Percentiles rank a stretch among this genome's conserved stretches.
phyloP scores from a whole-genome alignment of 2,888 invertebrate genomes.

The Callimorpha dominula region DNA sequence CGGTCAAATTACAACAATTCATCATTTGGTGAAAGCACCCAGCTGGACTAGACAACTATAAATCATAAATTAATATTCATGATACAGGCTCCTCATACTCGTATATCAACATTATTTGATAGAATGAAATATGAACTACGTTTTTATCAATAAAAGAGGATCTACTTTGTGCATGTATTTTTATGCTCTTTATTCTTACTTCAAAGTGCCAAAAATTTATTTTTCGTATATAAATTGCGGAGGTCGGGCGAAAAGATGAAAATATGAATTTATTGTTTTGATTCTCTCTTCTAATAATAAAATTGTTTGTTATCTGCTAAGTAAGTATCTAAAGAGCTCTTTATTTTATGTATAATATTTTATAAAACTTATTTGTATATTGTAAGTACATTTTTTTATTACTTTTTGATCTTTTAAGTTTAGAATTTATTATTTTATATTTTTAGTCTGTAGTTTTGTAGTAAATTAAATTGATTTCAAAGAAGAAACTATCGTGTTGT shows the following conservation, averaged over 20 bases:
- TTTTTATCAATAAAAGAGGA: slow-evolving; percentile 30
- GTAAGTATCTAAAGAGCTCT: background rate
- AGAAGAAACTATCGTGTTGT: background rate
- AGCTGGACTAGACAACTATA: slow-evolving; percentile 69
- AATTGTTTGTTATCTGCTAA: background rate
- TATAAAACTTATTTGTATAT: background rate
- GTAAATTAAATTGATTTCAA: background rate
- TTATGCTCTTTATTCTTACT: slow-evolving; percentile 13
- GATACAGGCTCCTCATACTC: slow-evolving; percentile 51
- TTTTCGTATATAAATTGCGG: slow-evolving; percentile 11
- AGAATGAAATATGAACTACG: slow-evolving; percentile 40
- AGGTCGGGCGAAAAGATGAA: slow-evolving; percentile 1
- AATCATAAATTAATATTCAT: slow-evolving; percentile 71
- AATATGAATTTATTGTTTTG: slow-evolving; percentile 4
- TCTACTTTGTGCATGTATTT: slow-evolving; percentile 19
- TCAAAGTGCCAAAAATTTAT: slow-evolving; percentile 15
- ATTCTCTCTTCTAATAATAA: slow-evolving; percentile 3
- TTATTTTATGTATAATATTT: background rate
- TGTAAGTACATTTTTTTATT: background rate
- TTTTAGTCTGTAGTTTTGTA: background rate
- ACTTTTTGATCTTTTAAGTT: background rate
- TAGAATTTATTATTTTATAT: background rate
- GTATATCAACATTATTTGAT: slow-evolving; percentile 47
- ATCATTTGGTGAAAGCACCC: slow-evolving; percentile 62
- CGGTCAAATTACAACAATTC: slow-evolving; percentile 69